Evolutionary conservation across 2,888 invertebrate species (phyloP).

Genomic region (Pachydiplax longipennis): DNA sequence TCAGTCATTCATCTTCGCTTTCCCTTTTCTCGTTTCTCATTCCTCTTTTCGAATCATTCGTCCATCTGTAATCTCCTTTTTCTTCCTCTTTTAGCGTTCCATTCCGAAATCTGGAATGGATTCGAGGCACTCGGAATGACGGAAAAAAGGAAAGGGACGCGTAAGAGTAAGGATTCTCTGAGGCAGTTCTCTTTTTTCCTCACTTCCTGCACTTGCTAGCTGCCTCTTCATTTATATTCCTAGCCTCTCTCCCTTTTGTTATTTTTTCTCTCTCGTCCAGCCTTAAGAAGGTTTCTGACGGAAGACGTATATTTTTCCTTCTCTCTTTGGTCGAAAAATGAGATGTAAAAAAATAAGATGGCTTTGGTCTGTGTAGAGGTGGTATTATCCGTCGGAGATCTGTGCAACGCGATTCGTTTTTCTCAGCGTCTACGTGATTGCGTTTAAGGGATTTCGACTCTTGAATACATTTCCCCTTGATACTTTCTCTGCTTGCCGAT

Average conservation of each 20-base stretch:
- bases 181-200: not conserved
- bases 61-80: not conserved
- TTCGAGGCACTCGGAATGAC: conserved; percentile 22
- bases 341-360: not conserved
- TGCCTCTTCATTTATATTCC: conserved; percentile 38
- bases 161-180: conserved; percentile 13
- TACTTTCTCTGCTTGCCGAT: not conserved
- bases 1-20: too few species aligned
- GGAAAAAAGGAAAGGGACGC: not conserved
- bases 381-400: not conserved
- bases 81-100: not conserved
- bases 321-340: not conserved
- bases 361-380: not conserved
- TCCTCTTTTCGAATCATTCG: not conserved
- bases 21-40: too few species aligned
- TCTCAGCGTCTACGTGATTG: not conserved
- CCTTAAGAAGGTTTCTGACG: not conserved
- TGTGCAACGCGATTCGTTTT: not conserved
- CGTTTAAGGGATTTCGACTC: not conserved
- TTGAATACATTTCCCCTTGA: not conserved
- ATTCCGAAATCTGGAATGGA: conserved; percentile 15
- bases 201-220: not conserved
- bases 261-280: not conserved
- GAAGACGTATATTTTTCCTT: conserved; percentile 1
- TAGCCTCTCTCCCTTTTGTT: not conserved